Evolutionary conservation across 2,888 invertebrate species (phyloP).

Genomic region (Cataglyphis cursor): DNA sequence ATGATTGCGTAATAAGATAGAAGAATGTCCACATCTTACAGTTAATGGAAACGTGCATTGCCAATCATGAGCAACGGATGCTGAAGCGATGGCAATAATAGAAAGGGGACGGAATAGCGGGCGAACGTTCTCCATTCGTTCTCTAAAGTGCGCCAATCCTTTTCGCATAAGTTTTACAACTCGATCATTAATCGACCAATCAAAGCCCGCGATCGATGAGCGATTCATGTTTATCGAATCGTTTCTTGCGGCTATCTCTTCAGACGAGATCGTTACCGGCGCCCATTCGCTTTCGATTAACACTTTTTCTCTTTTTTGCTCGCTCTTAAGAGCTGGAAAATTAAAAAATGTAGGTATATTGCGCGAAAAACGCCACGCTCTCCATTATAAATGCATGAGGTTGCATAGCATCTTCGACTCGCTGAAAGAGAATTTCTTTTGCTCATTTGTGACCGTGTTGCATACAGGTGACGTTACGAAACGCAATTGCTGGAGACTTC

Average conservation of each 20-base stretch:
- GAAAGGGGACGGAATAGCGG: background rate
- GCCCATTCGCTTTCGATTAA: conserved; percentile 41
- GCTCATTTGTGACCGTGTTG: conserved; percentile 1
- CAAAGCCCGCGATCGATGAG: conserved; percentile 72
- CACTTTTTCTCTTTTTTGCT: conserved; percentile 18
- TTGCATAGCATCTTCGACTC: conserved; percentile 36
- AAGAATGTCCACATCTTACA: conserved; percentile 23
- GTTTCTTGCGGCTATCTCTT: conserved; percentile 27
- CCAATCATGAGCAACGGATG: conserved; percentile 23
- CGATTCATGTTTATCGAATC: background rate
- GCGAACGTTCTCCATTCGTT: conserved; percentile 35
- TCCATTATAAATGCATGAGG: conserved; percentile 32
- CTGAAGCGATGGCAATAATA: conserved; percentile 13
- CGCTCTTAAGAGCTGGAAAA: background rate
- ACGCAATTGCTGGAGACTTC: conserved; percentile 4
- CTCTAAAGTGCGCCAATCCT: conserved; percentile 17
- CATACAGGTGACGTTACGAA: conserved; percentile 16
- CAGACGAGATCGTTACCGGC: conserved; percentile 29
- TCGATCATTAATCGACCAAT: conserved; percentile 71
- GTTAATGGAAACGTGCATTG: background rate
- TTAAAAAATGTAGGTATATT: conserved; percentile 25
- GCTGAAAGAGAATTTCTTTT: conserved; percentile 28
- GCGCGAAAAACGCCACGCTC: conserved; percentile 7
- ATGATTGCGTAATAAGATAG: background rate
- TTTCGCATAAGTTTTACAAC: conserved; percentile 68